These are phyloP conservation scores for Lanistes nyassanus DNA, from an alignment of 1,140 invertebrate species.

Conservation along the genomic window DNA sequence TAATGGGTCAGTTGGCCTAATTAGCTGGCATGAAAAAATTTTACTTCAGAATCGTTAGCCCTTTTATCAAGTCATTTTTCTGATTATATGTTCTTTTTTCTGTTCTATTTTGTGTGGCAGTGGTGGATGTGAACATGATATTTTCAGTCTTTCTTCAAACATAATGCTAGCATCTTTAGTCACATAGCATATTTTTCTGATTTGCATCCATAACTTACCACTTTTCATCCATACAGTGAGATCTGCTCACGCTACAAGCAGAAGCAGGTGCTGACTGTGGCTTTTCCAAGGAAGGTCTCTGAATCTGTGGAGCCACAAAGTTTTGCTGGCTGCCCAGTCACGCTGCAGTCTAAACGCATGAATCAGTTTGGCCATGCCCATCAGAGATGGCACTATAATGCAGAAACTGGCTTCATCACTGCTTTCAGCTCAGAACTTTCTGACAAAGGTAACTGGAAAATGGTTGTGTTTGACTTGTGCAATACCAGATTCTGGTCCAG, in stretches of 20 bases:
- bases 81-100: background rate
- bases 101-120: background rate
- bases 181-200: background rate
- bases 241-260: constrained; percentile 52
- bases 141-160: background rate
- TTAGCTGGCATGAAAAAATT: background rate
- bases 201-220: constrained; percentile 2
- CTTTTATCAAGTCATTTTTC: background rate
- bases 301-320: constrained; percentile 42
- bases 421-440: constrained; percentile 59
- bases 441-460: constrained; percentile 65
- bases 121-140: background rate
- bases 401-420: constrained; percentile 60
- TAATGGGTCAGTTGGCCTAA: constrained; percentile 55
- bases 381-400: constrained; percentile 63
- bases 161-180: background rate
- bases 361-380: constrained; percentile 63
- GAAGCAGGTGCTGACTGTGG: constrained; percentile 52
- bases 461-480: too few species aligned
- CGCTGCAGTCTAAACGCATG: constrained; percentile 50
- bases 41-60: background rate
- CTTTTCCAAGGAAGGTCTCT: constrained; percentile 54
- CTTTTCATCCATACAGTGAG: constrained; percentile 44
- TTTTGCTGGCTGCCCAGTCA: constrained; percentile 57
- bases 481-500: too few species aligned